Evolutionary conservation across 2,113 vertebrate species (phyloP), one percentile per base, ranked within the genome.

Genomic region (Psittacara wagleri): DNA sequence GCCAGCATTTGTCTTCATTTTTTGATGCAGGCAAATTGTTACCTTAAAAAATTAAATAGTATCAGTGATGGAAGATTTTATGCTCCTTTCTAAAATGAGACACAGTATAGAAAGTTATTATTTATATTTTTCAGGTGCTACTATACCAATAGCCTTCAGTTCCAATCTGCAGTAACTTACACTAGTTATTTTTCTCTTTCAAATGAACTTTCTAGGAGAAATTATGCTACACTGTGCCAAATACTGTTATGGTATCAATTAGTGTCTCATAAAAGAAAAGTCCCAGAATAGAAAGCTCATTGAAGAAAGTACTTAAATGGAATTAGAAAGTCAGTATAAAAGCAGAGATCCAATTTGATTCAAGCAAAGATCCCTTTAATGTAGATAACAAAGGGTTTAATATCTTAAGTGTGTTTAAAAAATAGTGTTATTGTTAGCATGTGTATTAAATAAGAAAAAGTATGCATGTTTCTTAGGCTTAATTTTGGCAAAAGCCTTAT

Each of bases 301-400:
- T 83, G 74, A 88, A 85, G 27, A 44, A 89, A 64, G 63, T 48
- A 82, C 48, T 74, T 95, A 85, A 94, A 90, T 46, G 14, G 48
- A 37, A 85, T 91, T 95, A 92, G 59, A 92, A 95, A 79, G 41
- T 68, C 44, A 57, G 74, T 64, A 73, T 61, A 54, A 94, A 94
- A 88, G 86, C 18, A 79, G 49, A 80, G 37, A 39, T 64, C 22
- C 22, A 41, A 44, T 84, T 59, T 82, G 69, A 82, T 73, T 94
- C 52, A 57, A 89, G 48, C 8, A 20, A 57, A 76, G 59, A 72
- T 80, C 39, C 6, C 20, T 39, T 51, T 94, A 81, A 44, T 27
- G 44, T 76, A 86, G 54, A 17, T 78, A 93, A 80, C n/a, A 94
- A 85, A 85, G 41, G 49, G 67, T 76, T 90, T 86, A 75, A 57